Evolutionary conservation across 2,797 vertebrate species (phyloP).

Genomic region (Vultur gryphus): DNA sequence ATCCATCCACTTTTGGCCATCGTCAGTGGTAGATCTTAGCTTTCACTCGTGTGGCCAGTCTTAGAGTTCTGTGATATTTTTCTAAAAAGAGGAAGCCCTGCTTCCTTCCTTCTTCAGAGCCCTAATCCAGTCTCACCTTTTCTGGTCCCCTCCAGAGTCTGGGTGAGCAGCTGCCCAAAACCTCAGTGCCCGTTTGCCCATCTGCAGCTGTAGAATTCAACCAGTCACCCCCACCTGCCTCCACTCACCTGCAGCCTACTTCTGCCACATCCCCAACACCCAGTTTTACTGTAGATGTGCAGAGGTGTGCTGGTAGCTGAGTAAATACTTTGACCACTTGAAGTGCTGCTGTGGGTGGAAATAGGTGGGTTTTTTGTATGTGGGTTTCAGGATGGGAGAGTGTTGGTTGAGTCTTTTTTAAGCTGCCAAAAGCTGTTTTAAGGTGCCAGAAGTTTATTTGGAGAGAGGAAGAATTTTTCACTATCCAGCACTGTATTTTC

Average conservation of each 20-base stretch:
- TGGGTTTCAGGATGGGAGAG: fast-evolving
- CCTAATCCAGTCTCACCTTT: not conserved
- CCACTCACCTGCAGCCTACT: not conserved
- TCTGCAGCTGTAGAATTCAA: not conserved
- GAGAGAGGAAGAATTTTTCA: not conserved
- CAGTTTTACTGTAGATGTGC: not conserved
- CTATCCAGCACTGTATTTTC: not conserved
- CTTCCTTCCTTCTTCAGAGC: not conserved
- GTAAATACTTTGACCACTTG: not conserved
- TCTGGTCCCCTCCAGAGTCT: not conserved
- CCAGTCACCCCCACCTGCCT: not conserved
- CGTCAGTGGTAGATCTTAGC: not conserved
- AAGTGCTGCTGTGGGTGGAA: not conserved
- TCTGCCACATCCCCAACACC: not conserved
- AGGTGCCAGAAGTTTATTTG: not conserved
- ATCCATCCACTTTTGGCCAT: not conserved
- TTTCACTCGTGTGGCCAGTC: not conserved
- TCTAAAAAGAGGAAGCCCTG: not conserved
- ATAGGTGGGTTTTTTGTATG: not conserved
- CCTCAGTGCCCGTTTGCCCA: not conserved
- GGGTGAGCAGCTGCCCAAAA: not conserved
- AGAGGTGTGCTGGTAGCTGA: not conserved
- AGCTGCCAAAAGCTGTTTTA: not conserved
- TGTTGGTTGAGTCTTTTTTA: not conserved
- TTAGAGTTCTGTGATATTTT: not conserved